Evolutionary conservation across 2,888 invertebrate species (phyloP).

Genomic region (Heterodera filipjevi): DNA sequence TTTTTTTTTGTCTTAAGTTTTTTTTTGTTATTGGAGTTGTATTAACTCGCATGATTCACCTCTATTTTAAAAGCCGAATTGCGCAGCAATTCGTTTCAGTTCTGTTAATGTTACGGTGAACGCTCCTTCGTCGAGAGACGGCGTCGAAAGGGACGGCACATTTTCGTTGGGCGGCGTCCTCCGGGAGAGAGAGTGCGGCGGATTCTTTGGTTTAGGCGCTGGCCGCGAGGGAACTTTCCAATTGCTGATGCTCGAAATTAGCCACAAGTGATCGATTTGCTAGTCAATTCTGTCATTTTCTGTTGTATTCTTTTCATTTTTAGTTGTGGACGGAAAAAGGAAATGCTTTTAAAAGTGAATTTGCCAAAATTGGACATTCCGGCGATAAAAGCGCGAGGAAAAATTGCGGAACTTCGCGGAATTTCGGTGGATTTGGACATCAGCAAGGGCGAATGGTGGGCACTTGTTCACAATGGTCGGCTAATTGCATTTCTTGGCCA

Average conservation of each 20-base stretch:
- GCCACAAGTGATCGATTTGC: neutral
- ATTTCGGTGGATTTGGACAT: slow-evolving; percentile 14
- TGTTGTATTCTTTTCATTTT: neutral
- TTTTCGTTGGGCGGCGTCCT: slow-evolving; percentile 13
- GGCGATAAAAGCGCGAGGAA: neutral
- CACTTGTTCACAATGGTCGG: neutral
- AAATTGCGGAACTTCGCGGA: slow-evolving; percentile 4
- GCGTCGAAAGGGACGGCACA: neutral
- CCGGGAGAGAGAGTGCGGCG: neutral
- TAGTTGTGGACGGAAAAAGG: slow-evolving; percentile 18
- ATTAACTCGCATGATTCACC: too few relatives aligned
- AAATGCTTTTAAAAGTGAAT: slow-evolving; percentile 12
- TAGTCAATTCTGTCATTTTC: neutral
- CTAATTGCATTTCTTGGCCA: neutral
- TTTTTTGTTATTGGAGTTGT: too few relatives aligned
- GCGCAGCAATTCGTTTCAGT: neutral
- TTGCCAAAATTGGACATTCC: slow-evolving; percentile 18
- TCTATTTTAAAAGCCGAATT: neutral
- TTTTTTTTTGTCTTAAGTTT: too few relatives aligned
- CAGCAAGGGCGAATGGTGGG: slow-evolving; percentile 12
- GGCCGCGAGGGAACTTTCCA: neutral
- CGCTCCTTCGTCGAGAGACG: neutral
- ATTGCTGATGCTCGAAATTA: neutral
- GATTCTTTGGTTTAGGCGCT: neutral
- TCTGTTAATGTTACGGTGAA: neutral